These are phyloP conservation scores for Hippolais icterina DNA, from an alignment of 2,113 vertebrate genomes.

Conservation along the genomic window DNA sequence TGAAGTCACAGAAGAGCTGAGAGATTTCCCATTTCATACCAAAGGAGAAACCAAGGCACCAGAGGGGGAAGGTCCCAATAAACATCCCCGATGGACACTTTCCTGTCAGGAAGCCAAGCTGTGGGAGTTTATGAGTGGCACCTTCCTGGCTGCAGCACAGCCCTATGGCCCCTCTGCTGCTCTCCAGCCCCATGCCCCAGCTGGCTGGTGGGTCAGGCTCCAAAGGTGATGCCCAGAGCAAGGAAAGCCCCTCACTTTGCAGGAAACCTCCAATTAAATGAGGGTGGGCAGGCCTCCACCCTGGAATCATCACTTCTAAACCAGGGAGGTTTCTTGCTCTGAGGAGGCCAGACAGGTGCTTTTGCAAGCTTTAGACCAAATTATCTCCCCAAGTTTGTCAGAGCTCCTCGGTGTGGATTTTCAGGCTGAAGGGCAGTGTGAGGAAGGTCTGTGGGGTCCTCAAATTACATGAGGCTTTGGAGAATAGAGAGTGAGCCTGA, in stretches of 20 bases:
- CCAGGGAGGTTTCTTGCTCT: neutral
- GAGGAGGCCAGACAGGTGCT: neutral
- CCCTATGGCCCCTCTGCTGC: neutral
- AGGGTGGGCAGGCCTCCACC: neutral
- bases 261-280: neutral
- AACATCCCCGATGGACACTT: neutral
- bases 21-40: neutral
- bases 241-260: neutral
- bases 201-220: neutral
- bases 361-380: neutral
- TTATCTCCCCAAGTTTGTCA: neutral
- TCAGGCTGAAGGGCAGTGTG: neutral
- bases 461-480: neutral
- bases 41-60: neutral
- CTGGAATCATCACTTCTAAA: neutral
- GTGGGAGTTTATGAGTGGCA: rapidly evolving
- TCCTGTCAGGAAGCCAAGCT: neutral
- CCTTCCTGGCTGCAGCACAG: neutral
- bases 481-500: neutral
- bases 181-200: neutral
- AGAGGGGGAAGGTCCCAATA: neutral
- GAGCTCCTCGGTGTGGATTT: neutral
- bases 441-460: neutral
- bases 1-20: neutral
- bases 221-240: neutral